Base-by-base conservation (phyloP, 2,888 invertebrate genomes). In the Craniophora ligustri region DNA sequence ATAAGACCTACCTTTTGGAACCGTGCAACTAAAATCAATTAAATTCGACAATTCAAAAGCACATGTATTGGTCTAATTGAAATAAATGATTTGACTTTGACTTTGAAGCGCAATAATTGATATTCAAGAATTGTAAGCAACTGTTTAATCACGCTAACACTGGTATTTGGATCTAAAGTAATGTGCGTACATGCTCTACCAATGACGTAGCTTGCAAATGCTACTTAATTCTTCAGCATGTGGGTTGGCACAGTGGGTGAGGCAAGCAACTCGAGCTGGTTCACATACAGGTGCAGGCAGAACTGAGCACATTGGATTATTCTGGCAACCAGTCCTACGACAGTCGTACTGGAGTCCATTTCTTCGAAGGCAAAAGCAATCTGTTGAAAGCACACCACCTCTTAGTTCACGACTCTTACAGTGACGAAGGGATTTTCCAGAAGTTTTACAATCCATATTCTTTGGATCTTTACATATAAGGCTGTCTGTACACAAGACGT, bases 281-380 rank as follows among this genome's bases (percentile, higher is more conserved):
- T 72, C 76, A 46, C 92, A 93, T 0, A 80, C 39, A 1, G 92
- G 92, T 0, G 85, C 84, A 8, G 92, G 92, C 26, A 84, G 45
- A 2, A 57, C 58, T 32, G 81, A 69, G 60, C 92, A 93, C 2
- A 82, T 78, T 0, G 88, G 79, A 1, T 88, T 88, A 41, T 84
- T 85, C 58, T 92, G 92, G 67, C 94, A 94, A 23, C 91, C 92
- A 45, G 83, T 91, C 57, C 94, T 85, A 7, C 89, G 91, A 66
- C 95, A 95, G 51, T 94, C 92, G 57, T 94, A 93, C 70, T 95
- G 95, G 19, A 95, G 78, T 0, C 95, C 95, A 67, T 95, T 95
- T 48, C 94, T 86, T 18, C 94, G 93, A 26, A 94, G 84, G 64
- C 95, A 95, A 59, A 86, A 86, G 65, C 95, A 95, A 51, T 94